phyloP scores from a whole-genome alignment of 1,140 invertebrate genomes.

The Lepidurus packardi region DNA sequence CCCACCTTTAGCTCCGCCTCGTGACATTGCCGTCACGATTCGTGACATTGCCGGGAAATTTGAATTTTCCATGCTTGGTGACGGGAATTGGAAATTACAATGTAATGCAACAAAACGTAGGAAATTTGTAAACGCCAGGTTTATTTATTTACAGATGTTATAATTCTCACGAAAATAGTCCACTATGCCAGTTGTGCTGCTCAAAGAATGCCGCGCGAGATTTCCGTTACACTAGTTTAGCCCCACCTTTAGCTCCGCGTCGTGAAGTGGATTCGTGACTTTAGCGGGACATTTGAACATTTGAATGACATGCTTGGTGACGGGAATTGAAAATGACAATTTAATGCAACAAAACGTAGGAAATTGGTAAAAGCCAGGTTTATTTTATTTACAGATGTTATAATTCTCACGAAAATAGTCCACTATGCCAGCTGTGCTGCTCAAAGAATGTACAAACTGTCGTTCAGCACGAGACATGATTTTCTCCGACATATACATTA shows the following conservation, averaged over 20 bases:
- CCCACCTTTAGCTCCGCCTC: neutral
- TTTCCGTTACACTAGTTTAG: too few species aligned
- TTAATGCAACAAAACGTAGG: neutral
- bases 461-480: constrained; percentile 62
- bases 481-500: constrained; percentile 88
- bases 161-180: constrained; percentile 60
- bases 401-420: constrained; percentile 60
- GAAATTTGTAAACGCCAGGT: neutral
- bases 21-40: neutral
- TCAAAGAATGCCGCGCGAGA: constrained; percentile 75
- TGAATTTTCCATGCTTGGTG: neutral
- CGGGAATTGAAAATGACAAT: too few species aligned
- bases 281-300: too few species aligned
- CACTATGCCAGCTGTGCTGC: constrained; percentile 60
- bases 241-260: too few species aligned
- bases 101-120: neutral
- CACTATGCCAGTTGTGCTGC: constrained; percentile 60
- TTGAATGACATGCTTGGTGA: too few species aligned
- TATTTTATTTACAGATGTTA: neutral
- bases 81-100: neutral
- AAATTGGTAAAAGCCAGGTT: neutral
- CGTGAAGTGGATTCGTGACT: too few species aligned
- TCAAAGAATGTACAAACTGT: constrained; percentile 69
- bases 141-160: neutral
- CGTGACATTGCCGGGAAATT: neutral